Percentiles rank a stretch among this genome's conserved stretches.
Evolutionary conservation across 2,113 vertebrate species (phyloP).

Genomic region (Heteronetta atricapilla): DNA sequence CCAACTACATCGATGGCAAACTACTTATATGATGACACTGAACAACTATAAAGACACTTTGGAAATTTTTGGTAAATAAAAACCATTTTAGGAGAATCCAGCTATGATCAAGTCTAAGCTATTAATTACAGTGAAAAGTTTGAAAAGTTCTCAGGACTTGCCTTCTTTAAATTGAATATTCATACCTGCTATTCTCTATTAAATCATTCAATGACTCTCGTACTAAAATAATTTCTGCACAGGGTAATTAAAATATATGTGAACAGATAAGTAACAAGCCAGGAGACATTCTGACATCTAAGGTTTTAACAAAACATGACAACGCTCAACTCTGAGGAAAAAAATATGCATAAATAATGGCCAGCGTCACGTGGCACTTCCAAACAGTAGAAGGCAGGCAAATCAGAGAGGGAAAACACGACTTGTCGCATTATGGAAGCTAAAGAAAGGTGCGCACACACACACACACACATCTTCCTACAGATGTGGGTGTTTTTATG

Average conservation of each 20-base stretch:
- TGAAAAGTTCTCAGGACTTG: neutral
- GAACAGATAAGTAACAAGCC: neutral
- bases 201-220: neutral
- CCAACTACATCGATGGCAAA: neutral
- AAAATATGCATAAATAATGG: neutral
- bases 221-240: neutral
- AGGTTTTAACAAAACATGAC: neutral
- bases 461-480: neutral
- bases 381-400: neutral
- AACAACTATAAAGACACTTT: neutral
- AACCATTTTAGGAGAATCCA: neutral
- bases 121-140: neutral
- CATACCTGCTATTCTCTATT: neutral
- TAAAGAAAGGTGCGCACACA: neutral
- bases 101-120: neutral
- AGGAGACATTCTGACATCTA: neutral
- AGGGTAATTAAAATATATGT: neutral
- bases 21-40: neutral
- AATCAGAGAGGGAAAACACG: neutral
- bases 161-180: slow-evolving; percentile 14
- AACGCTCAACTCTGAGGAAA: neutral
- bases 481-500: neutral
- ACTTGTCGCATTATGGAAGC: neutral
- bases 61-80: neutral
- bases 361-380: neutral